Evolutionary conservation across 2,888 invertebrate genomes (phyloP), one percentile per base, ranked within the genome.

Genomic region (Lordiphosa fenestrarum): DNA sequence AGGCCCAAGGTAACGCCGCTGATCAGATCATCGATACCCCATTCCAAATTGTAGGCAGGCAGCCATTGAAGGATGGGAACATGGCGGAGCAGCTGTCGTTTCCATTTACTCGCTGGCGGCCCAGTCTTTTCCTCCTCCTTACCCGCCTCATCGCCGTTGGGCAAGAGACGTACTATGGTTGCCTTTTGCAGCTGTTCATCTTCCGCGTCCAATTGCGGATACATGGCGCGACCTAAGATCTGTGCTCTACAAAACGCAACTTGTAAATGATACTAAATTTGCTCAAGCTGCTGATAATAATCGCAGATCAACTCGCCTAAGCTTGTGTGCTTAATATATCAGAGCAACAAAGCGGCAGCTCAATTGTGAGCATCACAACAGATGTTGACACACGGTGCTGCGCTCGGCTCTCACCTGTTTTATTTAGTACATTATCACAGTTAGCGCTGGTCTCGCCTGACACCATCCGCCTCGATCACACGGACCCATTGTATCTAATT

Each of bases 1-100:
- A 98, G 91, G 0, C 97, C 97, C 6, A 98, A 92, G 5, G 98
- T 96, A 52, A 97, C 88, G 46, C 98, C 98, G 6, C 97, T 95
- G 69, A 98, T 94, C 44, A 95, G 85, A 90, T 98, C 98, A 9
- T 95, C 94, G 67, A 94, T 90, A 7, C 94, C 93, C 81, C 85
- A 88, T 49, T 86, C 85, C 44, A 84, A 58, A 21, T 88, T 85
- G 54, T 53, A 89, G 2, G 71, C 65, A 9, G 81, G 75, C n/a
- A 89, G 86, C 89, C 89, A 89, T 19, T 78, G 85, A 4, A 82
- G 66, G n/a, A 89, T 86, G 33, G 77, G 77, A 21, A 67, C 58
- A 47, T 78, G 77, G 1, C 77, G 80, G 13, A 66, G 36, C 3
- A 78, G 41, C 5, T 53, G 57, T 0, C 83, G 73, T 1, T 50